Evolutionary conservation across 2,113 vertebrate genomes (phyloP).

Genomic region (Passer montanus): DNA sequence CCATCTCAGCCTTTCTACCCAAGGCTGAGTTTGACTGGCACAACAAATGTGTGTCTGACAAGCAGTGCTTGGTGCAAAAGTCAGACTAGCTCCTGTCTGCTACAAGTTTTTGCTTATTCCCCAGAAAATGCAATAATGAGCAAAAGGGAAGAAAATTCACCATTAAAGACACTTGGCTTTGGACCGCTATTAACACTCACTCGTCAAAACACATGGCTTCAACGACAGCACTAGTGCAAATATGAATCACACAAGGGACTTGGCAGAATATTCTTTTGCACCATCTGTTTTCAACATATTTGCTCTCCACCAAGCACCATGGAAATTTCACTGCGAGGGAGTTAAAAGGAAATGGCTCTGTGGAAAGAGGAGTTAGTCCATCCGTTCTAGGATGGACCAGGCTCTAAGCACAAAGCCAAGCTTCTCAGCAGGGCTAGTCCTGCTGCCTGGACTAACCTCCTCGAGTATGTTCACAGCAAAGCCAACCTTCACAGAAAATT

Average conservation of each 20-base stretch:
- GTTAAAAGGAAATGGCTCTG: neutral
- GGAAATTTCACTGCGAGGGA: neutral
- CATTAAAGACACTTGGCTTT: neutral
- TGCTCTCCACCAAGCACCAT: neutral
- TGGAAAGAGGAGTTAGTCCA: neutral
- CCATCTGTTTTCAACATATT: conserved; percentile 33
- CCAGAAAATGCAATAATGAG: neutral
- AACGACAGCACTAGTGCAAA: neutral
- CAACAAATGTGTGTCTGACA: neutral
- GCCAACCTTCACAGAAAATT: neutral
- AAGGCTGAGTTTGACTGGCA: neutral
- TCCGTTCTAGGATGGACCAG: neutral
- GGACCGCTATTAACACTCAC: neutral
- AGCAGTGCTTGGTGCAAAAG: neutral
- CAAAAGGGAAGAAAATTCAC: neutral
- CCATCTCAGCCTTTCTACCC: neutral
- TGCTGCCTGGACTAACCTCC: neutral
- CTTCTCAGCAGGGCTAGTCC: neutral
- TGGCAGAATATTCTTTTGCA: neutral
- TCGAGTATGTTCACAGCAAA: neutral
- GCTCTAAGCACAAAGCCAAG: neutral
- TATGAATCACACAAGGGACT: neutral
- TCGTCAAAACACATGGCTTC: neutral
- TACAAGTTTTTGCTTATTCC: neutral
- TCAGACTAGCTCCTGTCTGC: neutral